These are phyloP conservation scores for Bovichtus variegatus DNA, from an alignment of 2,797 vertebrate species.

Conservation along the genomic window DNA sequence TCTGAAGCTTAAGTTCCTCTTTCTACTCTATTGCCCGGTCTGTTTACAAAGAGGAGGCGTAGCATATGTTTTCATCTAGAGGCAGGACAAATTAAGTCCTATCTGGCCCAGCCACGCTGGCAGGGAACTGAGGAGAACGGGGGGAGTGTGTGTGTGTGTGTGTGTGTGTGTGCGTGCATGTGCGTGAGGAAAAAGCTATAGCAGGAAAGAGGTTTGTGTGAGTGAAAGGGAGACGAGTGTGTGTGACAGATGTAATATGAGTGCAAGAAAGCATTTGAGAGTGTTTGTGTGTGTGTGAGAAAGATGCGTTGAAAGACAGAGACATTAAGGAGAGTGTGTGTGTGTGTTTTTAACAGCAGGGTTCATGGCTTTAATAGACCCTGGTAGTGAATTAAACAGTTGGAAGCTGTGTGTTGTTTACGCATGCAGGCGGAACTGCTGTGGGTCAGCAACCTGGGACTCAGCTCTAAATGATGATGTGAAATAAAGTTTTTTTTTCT, in stretches of 20 bases:
- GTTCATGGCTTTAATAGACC: constrained; percentile 62
- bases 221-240: neutral
- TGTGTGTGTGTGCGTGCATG: constrained; percentile 3
- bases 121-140: constrained; percentile 23
- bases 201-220: neutral
- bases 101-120: constrained; percentile 55
- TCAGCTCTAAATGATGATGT: constrained; percentile 44
- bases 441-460: constrained; percentile 52
- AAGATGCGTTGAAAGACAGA: constrained; percentile 23
- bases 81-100: constrained; percentile 68
- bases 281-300: constrained; percentile 9
- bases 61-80: constrained; percentile 69
- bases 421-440: constrained; percentile 36
- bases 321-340: neutral
- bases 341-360: constrained; percentile 22
- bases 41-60: constrained; percentile 61
- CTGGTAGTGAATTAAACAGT: constrained; percentile 62
- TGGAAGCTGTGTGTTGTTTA: constrained; percentile 51
- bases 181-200: neutral
- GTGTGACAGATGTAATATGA: neutral
- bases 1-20: constrained; percentile 50
- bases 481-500: constrained; percentile 16
- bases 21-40: constrained; percentile 57
- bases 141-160: neutral
- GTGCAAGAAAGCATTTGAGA: neutral